Evolutionary conservation across 2,113 vertebrate species (phyloP).

Genomic region (Cisticola juncidis): DNA sequence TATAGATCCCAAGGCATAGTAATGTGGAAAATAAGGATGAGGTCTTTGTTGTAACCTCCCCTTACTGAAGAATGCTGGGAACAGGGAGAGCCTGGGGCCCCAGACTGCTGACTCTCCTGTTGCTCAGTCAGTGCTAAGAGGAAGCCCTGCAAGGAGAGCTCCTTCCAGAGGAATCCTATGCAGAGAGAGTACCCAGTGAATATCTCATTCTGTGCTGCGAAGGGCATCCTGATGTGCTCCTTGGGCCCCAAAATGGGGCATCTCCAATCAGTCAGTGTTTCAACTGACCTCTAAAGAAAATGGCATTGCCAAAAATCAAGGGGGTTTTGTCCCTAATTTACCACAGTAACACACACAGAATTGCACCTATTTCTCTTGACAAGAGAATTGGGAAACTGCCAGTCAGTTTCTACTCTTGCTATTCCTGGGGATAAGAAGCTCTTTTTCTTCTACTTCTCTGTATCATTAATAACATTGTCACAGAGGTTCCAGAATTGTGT

Average conservation of each 20-base stretch:
- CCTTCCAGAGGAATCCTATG: neutral
- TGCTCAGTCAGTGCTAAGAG: neutral
- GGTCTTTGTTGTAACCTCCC: neutral
- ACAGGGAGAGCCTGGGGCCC: neutral
- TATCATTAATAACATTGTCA: neutral
- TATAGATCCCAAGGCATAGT: neutral
- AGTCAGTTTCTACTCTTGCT: neutral
- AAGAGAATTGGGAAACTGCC: neutral
- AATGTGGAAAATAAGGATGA: neutral
- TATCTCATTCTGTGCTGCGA: neutral
- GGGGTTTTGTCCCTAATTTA: neutral
- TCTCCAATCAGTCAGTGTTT: neutral
- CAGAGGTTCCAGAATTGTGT: neutral
- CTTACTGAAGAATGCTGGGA: neutral
- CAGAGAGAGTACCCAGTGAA: neutral
- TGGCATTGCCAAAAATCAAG: neutral
- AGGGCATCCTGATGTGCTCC: neutral
- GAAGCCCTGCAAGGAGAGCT: neutral
- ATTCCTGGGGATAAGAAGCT: neutral
- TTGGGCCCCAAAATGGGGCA: neutral
- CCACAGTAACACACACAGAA: neutral
- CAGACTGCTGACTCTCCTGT: neutral
- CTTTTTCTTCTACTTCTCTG: neutral
- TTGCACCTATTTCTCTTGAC: neutral
- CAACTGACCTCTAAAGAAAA: neutral